Evolutionary conservation across 2,797 vertebrate genomes (phyloP).

Genomic region (Gymnothorax reevesii): DNA sequence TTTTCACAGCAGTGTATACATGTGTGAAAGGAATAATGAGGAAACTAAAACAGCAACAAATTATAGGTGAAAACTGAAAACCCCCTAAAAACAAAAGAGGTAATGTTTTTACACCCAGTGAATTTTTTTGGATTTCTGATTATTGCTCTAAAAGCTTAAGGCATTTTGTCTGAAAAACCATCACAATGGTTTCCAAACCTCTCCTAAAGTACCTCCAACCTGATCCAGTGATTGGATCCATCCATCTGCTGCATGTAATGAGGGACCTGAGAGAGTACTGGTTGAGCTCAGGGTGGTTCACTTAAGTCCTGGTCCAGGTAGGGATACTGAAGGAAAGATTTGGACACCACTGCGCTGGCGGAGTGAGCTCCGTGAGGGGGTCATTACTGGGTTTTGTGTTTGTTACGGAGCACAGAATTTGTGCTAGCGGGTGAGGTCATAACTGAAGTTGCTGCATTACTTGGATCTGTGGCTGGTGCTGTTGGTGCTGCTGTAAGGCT

Average conservation of each 20-base stretch:
- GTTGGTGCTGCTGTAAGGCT: slow-evolving; percentile 77
- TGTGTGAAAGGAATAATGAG: not conserved
- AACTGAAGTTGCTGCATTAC: slow-evolving; percentile 91
- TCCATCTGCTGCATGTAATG: no score
- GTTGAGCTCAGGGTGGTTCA: not conserved
- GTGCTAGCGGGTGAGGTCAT: slow-evolving; percentile 69
- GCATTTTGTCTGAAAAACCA: no score
- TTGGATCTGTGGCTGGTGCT: slow-evolving; percentile 95
- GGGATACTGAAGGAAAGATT: no score
- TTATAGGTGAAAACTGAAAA: not conserved
- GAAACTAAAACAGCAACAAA: not conserved
- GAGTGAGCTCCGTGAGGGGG: no score
- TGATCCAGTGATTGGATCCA: no score
- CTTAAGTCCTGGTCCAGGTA: no score
- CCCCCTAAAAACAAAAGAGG: not conserved
- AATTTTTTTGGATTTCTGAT: not conserved
- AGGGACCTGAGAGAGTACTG: not conserved
- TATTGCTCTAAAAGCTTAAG: not conserved
- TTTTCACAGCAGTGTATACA: not conserved
- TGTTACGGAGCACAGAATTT: slow-evolving; percentile 61
- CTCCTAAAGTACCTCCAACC: no score
- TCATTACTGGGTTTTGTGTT: not conserved
- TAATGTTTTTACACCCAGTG: not conserved
- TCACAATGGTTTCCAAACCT: no score
- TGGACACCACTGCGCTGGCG: no score